Base-by-base conservation (phyloP, 2,113 vertebrate species). In the Varanus salvator region DNA sequence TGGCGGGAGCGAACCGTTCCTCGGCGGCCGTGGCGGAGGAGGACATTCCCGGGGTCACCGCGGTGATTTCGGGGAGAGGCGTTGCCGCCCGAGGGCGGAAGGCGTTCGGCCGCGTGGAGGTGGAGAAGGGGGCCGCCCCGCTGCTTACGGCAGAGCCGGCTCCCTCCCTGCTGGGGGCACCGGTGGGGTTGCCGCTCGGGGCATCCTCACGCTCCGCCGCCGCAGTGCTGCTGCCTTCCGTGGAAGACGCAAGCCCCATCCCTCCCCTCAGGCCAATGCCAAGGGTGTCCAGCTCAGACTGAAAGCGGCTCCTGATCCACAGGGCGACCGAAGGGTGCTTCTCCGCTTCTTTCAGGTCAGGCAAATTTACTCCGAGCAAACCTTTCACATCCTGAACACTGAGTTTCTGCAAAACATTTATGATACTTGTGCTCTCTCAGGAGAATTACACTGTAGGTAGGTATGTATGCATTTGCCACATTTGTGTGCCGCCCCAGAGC, bases 291-390 rank as follows among this genome's bases (percentile, higher is more conserved):
- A 97, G 95, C 3, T 96, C 95, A 0, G 27, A 4, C 64, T 91
- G 94, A 75, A n/a, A 76, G 3, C 96, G 95, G 6, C 54, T 87
- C 71, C 80, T 66, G 68, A 96, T 88, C 97, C 97, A 97, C 84
- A 8, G 19, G 89, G 38, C 25, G 84, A 97, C 75, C 0, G 0
- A 1, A 0, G 96, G 91, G 27, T 97, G 68, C 0, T 93, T 95
- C 64, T 95, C 96, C 0, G 89, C 95, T 52, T 81, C 38, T 93
- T 90, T 96, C 88, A 97, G 90, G 48, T 89, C 50, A 0, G 25
- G 88, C 15, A 97, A 90, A 0, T 97, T 96, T 14, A 71, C 1
- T 6, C 96, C 96, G 0, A 97, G 95, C 92, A 97, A 12, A 0
- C 64, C 87, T 5, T 89, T 95, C 91, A 97, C 96, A 0, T 91